phyloP scores from a whole-genome alignment of 2,113 vertebrate genomes.

The Poeciliopsis prolifica region DNA sequence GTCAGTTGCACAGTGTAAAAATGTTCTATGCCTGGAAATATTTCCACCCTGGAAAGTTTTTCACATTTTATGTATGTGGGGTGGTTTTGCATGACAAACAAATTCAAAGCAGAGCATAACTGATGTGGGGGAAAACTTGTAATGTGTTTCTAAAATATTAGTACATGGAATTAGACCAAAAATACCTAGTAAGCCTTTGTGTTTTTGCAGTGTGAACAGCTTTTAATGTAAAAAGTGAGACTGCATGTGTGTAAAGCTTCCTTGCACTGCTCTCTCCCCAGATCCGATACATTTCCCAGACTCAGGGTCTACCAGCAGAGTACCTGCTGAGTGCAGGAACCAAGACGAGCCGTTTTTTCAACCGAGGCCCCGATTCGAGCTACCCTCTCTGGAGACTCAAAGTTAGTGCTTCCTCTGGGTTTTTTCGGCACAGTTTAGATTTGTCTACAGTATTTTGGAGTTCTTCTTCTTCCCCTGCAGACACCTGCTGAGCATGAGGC shows the following conservation, averaged over 20 bases:
- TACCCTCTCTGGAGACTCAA: conserved; percentile 98
- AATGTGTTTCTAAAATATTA: no score
- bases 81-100: no score
- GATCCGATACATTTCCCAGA: conserved; percentile 99
- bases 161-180: no score
- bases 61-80: no score
- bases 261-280: conserved; percentile 57
- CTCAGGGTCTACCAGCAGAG: conserved; percentile 96
- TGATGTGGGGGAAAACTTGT: no score
- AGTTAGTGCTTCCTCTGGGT: conserved; percentile 52
- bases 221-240: not conserved
- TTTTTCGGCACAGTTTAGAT: not conserved
- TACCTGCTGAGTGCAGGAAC: conserved; percentile 97
- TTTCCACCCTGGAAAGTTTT: no score
- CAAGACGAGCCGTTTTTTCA: conserved; percentile 98
- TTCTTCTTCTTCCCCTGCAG: conserved; percentile 64
- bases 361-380: conserved; percentile 93
- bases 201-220: no score
- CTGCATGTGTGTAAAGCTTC: not conserved
- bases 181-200: no score
- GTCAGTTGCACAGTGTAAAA: no score
- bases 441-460: rapidly evolving
- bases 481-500: conserved; percentile 94
- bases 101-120: no score
- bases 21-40: no score